Conservation (phyloP, 2,113 vertebrate genomes). For the Lucifuga dentata region DNA sequence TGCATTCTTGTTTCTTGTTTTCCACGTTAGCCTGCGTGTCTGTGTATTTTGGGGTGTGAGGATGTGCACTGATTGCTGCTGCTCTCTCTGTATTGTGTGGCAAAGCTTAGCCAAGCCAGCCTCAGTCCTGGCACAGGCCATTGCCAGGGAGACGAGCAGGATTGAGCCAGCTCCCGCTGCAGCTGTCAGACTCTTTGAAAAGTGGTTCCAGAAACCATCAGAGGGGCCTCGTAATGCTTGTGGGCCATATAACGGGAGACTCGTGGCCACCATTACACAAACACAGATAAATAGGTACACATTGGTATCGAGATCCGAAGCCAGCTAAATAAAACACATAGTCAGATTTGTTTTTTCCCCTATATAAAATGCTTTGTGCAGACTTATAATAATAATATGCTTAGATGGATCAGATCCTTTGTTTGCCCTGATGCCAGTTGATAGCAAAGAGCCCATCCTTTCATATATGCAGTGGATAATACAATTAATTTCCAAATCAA, state of each 20-base stretch:
- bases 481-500: not conserved
- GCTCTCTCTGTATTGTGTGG: constrained; percentile 63
- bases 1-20: constrained; percentile 29
- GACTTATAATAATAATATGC: constrained; percentile 52
- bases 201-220: constrained; percentile 54
- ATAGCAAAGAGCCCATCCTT: not conserved
- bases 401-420: constrained; percentile 28
- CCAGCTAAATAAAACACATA: constrained; percentile 43
- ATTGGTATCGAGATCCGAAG: constrained; percentile 47
- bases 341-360: constrained; percentile 39
- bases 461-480: not conserved
- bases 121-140: constrained; percentile 62
- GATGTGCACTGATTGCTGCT: constrained; percentile 34
- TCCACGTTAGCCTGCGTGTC: constrained; percentile 48
- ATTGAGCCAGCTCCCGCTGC: constrained; percentile 64
- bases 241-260: constrained; percentile 38
- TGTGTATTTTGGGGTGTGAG: constrained; percentile 34
- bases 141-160: constrained; percentile 59
- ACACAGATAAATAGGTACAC: constrained; percentile 44
- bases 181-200: constrained; percentile 71
- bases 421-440: constrained; percentile 22
- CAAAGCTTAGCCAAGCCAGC: constrained; percentile 55
- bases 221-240: constrained; percentile 52
- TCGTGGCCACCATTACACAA: constrained; percentile 43
- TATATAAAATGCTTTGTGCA: constrained; percentile 39